These are phyloP conservation scores for Eupithecia subumbrata DNA, from an alignment of 2,888 invertebrate species.

Conservation along the genomic window DNA sequence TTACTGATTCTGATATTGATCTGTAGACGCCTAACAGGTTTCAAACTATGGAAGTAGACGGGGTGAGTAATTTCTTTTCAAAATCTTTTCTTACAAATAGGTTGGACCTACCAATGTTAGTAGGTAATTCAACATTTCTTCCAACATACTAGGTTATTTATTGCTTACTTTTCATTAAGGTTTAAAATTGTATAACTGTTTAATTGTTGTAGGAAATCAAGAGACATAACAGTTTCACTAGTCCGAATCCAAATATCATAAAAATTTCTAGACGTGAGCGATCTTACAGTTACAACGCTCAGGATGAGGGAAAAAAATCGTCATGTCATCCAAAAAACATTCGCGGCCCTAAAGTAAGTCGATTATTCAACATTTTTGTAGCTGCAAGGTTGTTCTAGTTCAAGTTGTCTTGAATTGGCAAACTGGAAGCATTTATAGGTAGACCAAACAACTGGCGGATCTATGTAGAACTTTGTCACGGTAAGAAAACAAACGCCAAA, in stretches of 20 bases:
- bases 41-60: constrained; percentile 45
- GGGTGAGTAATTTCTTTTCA: constrained; percentile 28
- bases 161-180: neutral
- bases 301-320: constrained; percentile 46
- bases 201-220: constrained; percentile 60
- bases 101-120: neutral
- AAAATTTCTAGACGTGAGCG: constrained; percentile 72
- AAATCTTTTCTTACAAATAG: neutral
- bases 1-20: neutral
- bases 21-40: neutral
- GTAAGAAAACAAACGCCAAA: too few relatives aligned
- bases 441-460: too few relatives aligned
- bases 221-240: constrained; percentile 71
- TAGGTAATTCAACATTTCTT: too few relatives aligned
- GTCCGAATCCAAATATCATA: constrained; percentile 59
- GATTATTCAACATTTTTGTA: neutral
- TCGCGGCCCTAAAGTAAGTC: constrained; percentile 61
- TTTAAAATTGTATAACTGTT: neutral
- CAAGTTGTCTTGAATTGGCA: neutral
- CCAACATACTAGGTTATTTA: neutral
- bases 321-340: constrained; percentile 36
- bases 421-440: too few relatives aligned
- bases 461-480: too few relatives aligned
- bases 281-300: constrained; percentile 71
- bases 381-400: neutral